phyloP scores from a whole-genome alignment of 64 coral and sea anemone genomes.

The Montipora sp. region DNA sequence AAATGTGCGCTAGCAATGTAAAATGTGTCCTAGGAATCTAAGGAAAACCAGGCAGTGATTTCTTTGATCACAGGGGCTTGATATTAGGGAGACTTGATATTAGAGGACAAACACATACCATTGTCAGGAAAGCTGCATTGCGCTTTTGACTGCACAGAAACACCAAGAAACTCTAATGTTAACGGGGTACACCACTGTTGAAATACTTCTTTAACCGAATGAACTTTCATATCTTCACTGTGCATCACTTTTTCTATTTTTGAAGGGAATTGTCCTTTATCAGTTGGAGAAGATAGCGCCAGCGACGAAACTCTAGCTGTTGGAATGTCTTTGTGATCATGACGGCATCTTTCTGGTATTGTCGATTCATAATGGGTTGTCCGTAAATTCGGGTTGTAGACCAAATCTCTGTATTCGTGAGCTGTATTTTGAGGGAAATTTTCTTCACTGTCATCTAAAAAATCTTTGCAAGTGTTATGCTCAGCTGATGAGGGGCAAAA shows the following conservation, averaged over 20 bases:
- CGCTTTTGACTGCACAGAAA: background rate
- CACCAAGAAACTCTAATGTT: background rate
- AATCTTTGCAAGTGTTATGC: background rate
- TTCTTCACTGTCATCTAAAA: background rate
- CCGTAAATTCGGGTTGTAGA: background rate
- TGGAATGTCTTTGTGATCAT: background rate
- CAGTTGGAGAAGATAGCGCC: background rate
- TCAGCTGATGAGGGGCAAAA: background rate
- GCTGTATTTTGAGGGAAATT: background rate
- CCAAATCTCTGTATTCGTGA: background rate
- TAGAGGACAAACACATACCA: background rate
- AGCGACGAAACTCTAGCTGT: background rate
- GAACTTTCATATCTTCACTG: background rate
- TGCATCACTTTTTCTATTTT: background rate
- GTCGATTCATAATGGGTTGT: background rate
- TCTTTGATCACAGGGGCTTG: background rate
- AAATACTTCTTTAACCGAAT: background rate
- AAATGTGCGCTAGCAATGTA: too few relatives aligned
- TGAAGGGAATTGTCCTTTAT: background rate
- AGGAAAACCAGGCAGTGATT: background rate
- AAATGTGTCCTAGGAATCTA: too few relatives aligned
- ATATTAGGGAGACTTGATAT: too few relatives aligned
- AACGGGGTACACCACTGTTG: slow-evolving; percentile 33
- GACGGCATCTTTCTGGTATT: background rate
- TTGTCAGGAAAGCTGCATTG: background rate